Evolutionary conservation across 2,888 invertebrate species (phyloP).

Genomic region (Eudemis profundana): DNA sequence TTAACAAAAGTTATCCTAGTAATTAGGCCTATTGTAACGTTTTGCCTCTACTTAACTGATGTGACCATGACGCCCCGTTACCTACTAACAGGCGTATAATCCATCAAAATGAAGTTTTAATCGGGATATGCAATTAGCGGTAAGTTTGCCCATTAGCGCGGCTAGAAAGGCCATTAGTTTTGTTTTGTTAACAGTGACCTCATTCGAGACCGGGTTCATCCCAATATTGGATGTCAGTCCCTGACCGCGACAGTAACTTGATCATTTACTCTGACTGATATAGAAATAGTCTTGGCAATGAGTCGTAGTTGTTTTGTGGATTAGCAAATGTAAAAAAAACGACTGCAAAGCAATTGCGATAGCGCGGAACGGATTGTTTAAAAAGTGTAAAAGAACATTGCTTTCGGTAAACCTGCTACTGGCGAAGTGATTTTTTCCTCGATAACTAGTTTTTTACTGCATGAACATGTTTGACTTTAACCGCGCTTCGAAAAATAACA

Average conservation of each 20-base stretch:
- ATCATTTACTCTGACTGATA: constrained; percentile 8
- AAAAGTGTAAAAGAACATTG: not conserved
- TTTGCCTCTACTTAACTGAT: no score
- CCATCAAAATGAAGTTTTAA: not conserved
- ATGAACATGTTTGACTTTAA: no score
- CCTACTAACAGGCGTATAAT: no score
- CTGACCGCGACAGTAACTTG: constrained; percentile 3
- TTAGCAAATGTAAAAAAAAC: not conserved
- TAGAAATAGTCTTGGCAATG: not conserved
- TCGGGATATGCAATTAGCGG: not conserved
- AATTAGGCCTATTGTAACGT: no score
- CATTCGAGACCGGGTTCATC: constrained; percentile 5
- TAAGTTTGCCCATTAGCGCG: no score
- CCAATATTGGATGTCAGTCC: constrained; percentile 5
- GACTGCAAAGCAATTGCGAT: not conserved
- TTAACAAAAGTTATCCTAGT: no score
- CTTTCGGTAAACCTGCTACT: no score
- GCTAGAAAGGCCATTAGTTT: constrained; percentile 9
- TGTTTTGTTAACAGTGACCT: constrained; percentile 22
- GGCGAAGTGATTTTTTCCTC: not conserved
- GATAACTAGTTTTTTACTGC: no score
- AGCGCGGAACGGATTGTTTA: not conserved
- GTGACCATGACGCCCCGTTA: no score
- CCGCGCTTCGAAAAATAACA: no score
- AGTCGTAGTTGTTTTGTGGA: not conserved